Percentiles rank a stretch among this genome's conserved stretches.
Conservation (phyloP, 2,797 vertebrate genomes). For the Pantherophis vulpinus region DNA sequence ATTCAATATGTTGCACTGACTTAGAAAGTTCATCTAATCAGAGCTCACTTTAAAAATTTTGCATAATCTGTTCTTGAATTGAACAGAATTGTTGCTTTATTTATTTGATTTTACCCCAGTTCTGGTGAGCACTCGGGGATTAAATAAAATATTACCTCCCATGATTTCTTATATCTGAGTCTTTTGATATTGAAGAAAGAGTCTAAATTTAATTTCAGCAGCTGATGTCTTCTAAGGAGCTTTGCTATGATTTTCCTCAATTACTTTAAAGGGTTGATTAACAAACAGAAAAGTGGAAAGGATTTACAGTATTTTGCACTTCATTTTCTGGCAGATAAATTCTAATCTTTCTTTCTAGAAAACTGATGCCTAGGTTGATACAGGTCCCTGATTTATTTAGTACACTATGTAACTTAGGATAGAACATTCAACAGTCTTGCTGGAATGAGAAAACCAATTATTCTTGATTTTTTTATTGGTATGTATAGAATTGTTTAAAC, state of each 20-base stretch:
- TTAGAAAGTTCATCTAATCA: not conserved
- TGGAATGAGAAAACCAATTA: not conserved
- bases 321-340: not conserved
- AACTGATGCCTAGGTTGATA: not conserved
- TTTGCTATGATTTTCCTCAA: not conserved
- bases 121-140: not conserved
- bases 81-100: not conserved
- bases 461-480: not conserved
- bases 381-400: not conserved
- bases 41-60: not conserved
- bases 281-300: not conserved
- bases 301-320: not conserved
- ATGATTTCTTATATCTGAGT: not conserved
- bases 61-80: not conserved
- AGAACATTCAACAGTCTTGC: not conserved
- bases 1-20: not conserved
- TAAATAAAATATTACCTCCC: not conserved
- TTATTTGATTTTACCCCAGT: not conserved
- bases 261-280: not conserved
- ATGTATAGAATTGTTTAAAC: not conserved
- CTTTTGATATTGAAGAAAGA: not conserved
- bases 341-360: not conserved
- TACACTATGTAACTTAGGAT: not conserved
- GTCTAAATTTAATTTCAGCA: conserved; percentile 2
- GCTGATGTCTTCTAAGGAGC: not conserved